A percentile compares a stretch with the other conserved stretches of the same genome.
These are phyloP conservation scores for Athrips mouffetella DNA, from an alignment of 2,888 invertebrate genomes.

Conservation along the genomic window DNA sequence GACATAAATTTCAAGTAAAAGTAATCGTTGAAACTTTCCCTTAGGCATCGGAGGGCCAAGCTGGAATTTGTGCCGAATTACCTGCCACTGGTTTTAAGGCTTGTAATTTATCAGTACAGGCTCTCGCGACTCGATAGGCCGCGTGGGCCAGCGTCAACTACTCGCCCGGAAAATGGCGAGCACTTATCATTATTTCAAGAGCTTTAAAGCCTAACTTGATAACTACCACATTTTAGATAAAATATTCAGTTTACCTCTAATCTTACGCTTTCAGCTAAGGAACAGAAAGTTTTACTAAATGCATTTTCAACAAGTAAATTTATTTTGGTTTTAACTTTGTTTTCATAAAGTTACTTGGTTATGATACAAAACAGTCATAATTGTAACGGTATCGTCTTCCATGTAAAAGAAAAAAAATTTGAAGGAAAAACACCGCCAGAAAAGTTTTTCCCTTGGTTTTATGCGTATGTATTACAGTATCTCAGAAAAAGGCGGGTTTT, in stretches of 20 bases:
- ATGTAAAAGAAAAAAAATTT: slow-evolving; percentile 25
- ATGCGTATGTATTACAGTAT: slow-evolving; percentile 50
- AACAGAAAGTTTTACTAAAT: too few species aligned
- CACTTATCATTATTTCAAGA: slow-evolving; percentile 10
- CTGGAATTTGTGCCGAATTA: slow-evolving; percentile 76
- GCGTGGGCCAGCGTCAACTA: slow-evolving; percentile 43
- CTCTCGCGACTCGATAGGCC: slow-evolving; percentile 51
- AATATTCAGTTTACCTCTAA: not conserved
- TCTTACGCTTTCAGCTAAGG: too few species aligned
- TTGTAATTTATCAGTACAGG: slow-evolving; percentile 79
- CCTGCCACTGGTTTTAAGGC: slow-evolving; percentile 81
- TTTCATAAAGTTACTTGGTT: too few species aligned
- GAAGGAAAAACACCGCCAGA: slow-evolving; percentile 40
- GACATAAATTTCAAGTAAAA: slow-evolving; percentile 73
- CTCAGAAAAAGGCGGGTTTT: slow-evolving; percentile 69
- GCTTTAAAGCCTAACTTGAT: not conserved
- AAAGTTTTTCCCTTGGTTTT: slow-evolving; percentile 38
- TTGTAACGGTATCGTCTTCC: not conserved
- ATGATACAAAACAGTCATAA: too few species aligned
- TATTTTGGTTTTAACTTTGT: too few species aligned
- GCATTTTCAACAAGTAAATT: too few species aligned
- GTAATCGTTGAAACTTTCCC: slow-evolving; percentile 74
- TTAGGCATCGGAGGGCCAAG: slow-evolving; percentile 48
- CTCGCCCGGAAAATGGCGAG: slow-evolving; percentile 56
- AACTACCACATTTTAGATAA: not conserved